Evolutionary conservation across 2,888 invertebrate species (phyloP).

Genomic region (Drosophila nigritarsus): DNA sequence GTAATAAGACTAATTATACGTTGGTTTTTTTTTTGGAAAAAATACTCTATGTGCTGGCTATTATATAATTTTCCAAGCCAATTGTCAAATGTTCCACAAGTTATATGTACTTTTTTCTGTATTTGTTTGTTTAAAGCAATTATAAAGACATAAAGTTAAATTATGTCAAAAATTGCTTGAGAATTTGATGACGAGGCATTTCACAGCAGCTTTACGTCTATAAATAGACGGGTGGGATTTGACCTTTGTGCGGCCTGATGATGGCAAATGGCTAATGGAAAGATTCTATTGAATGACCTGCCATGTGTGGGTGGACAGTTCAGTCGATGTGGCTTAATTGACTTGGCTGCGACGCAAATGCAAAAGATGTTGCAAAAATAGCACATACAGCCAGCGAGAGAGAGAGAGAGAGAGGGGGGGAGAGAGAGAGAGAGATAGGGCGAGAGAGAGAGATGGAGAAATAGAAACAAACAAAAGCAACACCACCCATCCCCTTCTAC

Average conservation of each 20-base stretch:
- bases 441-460: background rate
- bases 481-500: background rate
- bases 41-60: constrained; percentile 2
- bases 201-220: constrained; percentile 53
- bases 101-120: background rate
- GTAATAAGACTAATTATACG: constrained; percentile 14
- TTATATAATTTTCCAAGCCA: constrained; percentile 37
- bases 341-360: constrained; percentile 50
- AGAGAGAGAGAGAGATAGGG: rapidly evolving
- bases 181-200: constrained; percentile 32
- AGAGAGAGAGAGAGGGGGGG: background rate
- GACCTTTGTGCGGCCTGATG: constrained; percentile 47
- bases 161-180: constrained; percentile 41
- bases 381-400: constrained; percentile 1
- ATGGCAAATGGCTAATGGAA: constrained; percentile 24
- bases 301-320: constrained; percentile 29
- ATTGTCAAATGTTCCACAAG: constrained; percentile 50
- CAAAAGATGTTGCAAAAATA: constrained; percentile 59
- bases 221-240: constrained; percentile 57
- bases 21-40: background rate
- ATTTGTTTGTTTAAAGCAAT: constrained; percentile 45
- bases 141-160: constrained; percentile 62
- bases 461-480: background rate
- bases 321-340: constrained; percentile 45
- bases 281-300: constrained; percentile 22